Base-by-base conservation (phyloP, 2,888 invertebrate genomes). In the Tenthredo livida region DNA sequence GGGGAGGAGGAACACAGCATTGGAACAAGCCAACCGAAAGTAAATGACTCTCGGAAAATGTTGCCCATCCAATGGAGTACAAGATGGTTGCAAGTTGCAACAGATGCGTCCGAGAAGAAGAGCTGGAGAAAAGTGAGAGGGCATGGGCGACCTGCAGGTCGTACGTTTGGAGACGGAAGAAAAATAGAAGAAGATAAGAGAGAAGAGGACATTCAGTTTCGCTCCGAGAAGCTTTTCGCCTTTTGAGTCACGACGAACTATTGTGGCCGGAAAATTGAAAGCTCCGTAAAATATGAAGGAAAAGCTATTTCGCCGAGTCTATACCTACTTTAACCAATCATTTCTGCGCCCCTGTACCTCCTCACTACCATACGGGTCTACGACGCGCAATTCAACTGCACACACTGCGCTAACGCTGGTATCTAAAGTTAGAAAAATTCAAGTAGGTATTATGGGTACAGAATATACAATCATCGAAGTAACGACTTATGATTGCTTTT, bases 271-370 rank as follows among this genome's bases (percentile, higher is more conserved):
- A 80, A 80, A 80, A 80, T 80, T 80, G 80, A 80, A 80, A 80
- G 80, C 80, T 80, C 29, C 21, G 80, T 80, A 80, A 80, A 80
- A 80, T 80, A 80, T 80, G 80, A 80, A 58, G 80, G 80, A 80
- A 80, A 80, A 80, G 80, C 80, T 80, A 80, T 80, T 80, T 80
- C 80, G 21, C 25, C 21, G 58, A 80, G 78, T 80, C 80, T 80
- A 80, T 58, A 25, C 25, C 21, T 61, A 25, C 80, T 80, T 80
- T 61, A 80, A 61, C 80, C 80, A 80, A 80, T 80, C 80, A 80
- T 61, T 80, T 80, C 77, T 77, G 54, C 77, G 77, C 77, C 77
- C 77, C 77, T 77, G 17, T 50, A 29, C 58, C 58, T 58, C 7
- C 7, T 1, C 29, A 7, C n/a, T n/a, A 21, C 61, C 9, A 61